Evolutionary conservation across 2,797 vertebrate species (phyloP).

Genomic region (Setipinna tenuifilis): DNA sequence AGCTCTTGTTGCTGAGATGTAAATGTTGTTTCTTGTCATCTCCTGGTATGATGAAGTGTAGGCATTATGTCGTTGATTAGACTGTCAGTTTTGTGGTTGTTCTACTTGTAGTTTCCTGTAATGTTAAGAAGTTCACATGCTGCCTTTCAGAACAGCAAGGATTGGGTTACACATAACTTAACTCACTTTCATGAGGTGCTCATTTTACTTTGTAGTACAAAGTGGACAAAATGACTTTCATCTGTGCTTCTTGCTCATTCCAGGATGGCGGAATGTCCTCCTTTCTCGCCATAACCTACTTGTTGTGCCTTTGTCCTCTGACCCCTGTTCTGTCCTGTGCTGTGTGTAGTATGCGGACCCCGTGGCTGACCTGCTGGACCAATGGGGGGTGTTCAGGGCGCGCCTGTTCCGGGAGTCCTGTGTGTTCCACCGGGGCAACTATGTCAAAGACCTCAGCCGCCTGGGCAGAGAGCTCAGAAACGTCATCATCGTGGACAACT

Average conservation of each 20-base stretch:
- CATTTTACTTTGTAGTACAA: neutral
- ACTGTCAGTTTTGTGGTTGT: neutral
- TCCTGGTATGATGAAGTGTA: neutral
- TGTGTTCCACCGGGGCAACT: constrained; percentile 96
- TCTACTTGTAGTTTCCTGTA: neutral
- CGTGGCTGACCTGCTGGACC: constrained; percentile 94
- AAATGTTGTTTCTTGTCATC: neutral
- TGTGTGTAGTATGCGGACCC: constrained; percentile 90
- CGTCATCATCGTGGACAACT: constrained; percentile 96
- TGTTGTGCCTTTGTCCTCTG: constrained; percentile 22
- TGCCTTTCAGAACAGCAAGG: neutral
- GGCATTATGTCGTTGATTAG: neutral
- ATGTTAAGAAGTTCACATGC: neutral
- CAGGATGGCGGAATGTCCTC: neutral
- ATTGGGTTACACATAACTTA: neutral
- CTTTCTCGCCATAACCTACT: neutral
- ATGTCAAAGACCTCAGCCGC: constrained; percentile 95
- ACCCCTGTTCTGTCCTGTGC: constrained; percentile 34
- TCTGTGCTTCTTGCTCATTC: neutral
- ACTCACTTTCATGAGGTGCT: neutral
- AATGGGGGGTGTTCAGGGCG: constrained; percentile 93
- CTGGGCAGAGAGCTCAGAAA: constrained; percentile 93
- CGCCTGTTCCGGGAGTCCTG: constrained; percentile 96
- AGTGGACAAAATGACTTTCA: neutral
- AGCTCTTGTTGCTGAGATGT: neutral